A percentile compares a stretch with the other conserved stretches of the same genome.
Evolutionary conservation across 2,797 vertebrate genomes (phyloP).

Genomic region (Labroides dimidiatus): DNA sequence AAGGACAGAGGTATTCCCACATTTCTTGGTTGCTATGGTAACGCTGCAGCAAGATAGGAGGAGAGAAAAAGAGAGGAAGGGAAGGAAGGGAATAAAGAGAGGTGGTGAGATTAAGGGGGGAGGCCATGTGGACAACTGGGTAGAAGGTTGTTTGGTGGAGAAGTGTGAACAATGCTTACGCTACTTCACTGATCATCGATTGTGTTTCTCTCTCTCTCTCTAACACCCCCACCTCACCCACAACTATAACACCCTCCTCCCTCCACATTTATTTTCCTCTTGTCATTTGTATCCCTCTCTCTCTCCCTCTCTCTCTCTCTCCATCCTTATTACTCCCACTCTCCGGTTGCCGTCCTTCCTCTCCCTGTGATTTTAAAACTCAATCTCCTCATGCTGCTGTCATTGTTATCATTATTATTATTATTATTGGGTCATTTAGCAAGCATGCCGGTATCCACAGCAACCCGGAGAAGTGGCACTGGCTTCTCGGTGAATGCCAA

Average conservation of each 20-base stretch:
- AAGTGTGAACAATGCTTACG: slow-evolving; percentile 83
- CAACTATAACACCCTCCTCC: background rate
- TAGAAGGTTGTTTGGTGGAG: slow-evolving; percentile 23
- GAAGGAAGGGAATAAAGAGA: slow-evolving; percentile 69
- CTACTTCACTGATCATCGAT: slow-evolving; percentile 79
- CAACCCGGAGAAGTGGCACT: slow-evolving; percentile 74
- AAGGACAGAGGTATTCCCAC: slow-evolving; percentile 88
- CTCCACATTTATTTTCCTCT: slow-evolving; percentile 26
- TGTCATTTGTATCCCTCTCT: slow-evolving; percentile 40
- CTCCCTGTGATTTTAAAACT: slow-evolving; percentile 65
- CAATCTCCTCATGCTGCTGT: slow-evolving; percentile 67
- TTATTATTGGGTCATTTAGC: slow-evolving; percentile 81
- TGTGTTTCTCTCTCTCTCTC: slow-evolving; percentile 43
- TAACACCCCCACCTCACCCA: background rate
- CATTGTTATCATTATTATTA: slow-evolving; percentile 76
- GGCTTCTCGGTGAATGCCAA: slow-evolving; percentile 78
- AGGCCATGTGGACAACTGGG: slow-evolving; percentile 28
- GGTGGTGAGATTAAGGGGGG: slow-evolving; percentile 68
- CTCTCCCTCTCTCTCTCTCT: slow-evolving; percentile 26
- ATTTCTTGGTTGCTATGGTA: slow-evolving; percentile 84
- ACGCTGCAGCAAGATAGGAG: slow-evolving; percentile 77
- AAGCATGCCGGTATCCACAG: slow-evolving; percentile 73
- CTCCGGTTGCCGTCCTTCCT: slow-evolving; percentile 37
- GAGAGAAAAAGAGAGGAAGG: too few species aligned
- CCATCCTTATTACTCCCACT: slow-evolving; percentile 33